phyloP scores from a whole-genome alignment of 2,888 invertebrate species.

The Nudaria mundana region DNA sequence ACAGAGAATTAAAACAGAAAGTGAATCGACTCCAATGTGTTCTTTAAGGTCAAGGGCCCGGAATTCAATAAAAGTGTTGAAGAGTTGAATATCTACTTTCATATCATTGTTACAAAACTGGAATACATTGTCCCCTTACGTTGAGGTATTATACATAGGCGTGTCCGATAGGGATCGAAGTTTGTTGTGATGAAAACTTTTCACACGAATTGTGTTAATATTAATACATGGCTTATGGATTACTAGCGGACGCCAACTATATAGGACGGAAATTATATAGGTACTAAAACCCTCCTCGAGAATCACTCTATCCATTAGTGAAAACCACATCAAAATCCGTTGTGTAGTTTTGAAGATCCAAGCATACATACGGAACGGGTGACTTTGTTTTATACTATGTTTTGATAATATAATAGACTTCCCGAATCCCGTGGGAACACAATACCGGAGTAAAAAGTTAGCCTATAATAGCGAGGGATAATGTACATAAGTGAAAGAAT shows the following conservation, averaged over 20 bases:
- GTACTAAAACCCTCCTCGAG: too few relatives aligned
- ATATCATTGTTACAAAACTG: not conserved
- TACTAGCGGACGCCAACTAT: too few relatives aligned
- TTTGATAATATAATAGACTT: too few relatives aligned
- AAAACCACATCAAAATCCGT: too few relatives aligned
- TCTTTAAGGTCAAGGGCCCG: not conserved
- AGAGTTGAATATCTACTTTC: constrained; percentile 4
- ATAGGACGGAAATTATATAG: too few relatives aligned
- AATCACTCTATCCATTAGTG: too few relatives aligned
- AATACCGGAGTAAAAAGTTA: not conserved
- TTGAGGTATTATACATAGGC: not conserved
- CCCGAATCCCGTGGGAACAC: too few relatives aligned
- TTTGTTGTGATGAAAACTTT: constrained; percentile 2
- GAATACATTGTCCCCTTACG: not conserved
- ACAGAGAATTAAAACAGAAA: not conserved
- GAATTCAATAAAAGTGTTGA: not conserved
- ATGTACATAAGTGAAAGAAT: too few relatives aligned
- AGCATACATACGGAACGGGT: too few relatives aligned
- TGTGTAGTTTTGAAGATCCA: too few relatives aligned
- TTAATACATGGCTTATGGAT: too few relatives aligned
- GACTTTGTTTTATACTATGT: too few relatives aligned
- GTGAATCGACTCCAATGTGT: not conserved
- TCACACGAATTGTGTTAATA: constrained; percentile 6
- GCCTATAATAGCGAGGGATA: constrained; percentile 6
- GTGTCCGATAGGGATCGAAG: not conserved